These are phyloP conservation scores for Leptinotarsa lineolata DNA, from an alignment of 1,140 invertebrate species.

Conservation along the genomic window DNA sequence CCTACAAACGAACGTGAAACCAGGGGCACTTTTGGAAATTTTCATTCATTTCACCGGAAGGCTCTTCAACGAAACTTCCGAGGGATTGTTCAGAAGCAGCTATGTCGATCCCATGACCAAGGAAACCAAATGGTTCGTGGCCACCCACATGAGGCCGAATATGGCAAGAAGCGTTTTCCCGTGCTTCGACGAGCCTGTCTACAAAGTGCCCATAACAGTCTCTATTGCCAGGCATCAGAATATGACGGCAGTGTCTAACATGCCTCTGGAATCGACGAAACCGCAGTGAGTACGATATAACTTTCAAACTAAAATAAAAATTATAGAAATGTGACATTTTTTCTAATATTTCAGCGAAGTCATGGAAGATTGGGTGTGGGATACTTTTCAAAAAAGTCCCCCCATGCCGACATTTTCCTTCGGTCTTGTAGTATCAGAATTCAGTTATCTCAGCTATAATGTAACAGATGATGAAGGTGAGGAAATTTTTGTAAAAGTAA, in stretches of 20 bases:
- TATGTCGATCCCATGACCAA: constrained; percentile 60
- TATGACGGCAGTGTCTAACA: constrained; percentile 68
- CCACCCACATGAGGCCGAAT: constrained; percentile 79
- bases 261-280: constrained; percentile 60
- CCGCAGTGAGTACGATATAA: constrained; percentile 62
- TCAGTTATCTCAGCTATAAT: constrained; percentile 51
- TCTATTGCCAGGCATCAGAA: constrained; percentile 65
- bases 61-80: constrained; percentile 61
- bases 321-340: background rate
- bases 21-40: constrained; percentile 59
- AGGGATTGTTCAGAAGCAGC: constrained; percentile 66
- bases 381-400: constrained; percentile 73
- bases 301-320: background rate
- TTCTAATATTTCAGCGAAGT: constrained; percentile 21
- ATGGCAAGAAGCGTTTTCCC: constrained; percentile 86
- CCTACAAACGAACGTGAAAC: constrained; percentile 61
- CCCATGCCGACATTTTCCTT: constrained; percentile 85
- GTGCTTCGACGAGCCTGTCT: constrained; percentile 88
- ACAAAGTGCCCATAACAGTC: constrained; percentile 75
- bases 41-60: constrained; percentile 64
- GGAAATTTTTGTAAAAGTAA: too few species aligned
- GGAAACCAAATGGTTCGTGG: constrained; percentile 62
- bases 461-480: constrained; percentile 33
- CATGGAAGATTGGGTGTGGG: constrained; percentile 62
- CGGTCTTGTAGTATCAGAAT: constrained; percentile 80